phyloP scores from a whole-genome alignment of 1,140 invertebrate genomes.

The Eriosoma lanigerum region DNA sequence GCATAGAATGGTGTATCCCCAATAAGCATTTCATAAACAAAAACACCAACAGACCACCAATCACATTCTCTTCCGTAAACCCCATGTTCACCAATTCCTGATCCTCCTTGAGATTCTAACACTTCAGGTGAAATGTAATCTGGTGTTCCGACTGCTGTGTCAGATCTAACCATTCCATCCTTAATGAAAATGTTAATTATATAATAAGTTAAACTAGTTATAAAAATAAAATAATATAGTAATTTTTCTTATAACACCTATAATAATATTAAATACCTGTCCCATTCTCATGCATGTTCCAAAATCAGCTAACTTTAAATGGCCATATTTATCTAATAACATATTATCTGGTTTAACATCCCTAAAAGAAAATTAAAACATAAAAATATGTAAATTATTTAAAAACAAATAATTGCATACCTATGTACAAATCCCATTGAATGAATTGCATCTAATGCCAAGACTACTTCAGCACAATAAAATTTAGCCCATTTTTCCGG shows the following conservation, averaged over 20 bases:
- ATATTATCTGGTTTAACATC: conserved; percentile 99
- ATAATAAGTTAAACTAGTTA: too few species aligned
- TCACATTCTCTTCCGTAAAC: conserved; percentile 96
- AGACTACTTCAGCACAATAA: conserved; percentile 97
- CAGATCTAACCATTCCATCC: conserved; percentile 92
- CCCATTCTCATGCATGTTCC: conserved; percentile 99
- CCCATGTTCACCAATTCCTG: conserved; percentile 86
- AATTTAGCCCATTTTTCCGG: conserved; percentile 99
- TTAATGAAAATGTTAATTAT: conserved; percentile 56
- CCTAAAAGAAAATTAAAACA: conserved; percentile 61
- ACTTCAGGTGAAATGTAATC: conserved; percentile 99
- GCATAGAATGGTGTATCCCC: conserved; percentile 99
- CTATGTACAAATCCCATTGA: conserved; percentile 98
- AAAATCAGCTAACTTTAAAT: conserved; percentile 98
- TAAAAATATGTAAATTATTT: too few species aligned
- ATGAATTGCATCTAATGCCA: conserved; percentile 97
- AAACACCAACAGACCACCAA: conserved; percentile 99
- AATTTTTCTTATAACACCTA: too few species aligned
- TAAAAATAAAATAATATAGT: conserved; percentile 34
- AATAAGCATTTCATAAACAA: conserved; percentile 97
- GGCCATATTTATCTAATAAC: conserved; percentile 90
- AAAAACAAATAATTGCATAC: conserved; percentile 56
- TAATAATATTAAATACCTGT: conserved; percentile 62
- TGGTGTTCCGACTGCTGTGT: conserved; percentile 97
- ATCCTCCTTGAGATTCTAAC: conserved; percentile 93